Evolutionary conservation across 2,797 vertebrate genomes (phyloP).

Genomic region (Myotis planiceps): DNA sequence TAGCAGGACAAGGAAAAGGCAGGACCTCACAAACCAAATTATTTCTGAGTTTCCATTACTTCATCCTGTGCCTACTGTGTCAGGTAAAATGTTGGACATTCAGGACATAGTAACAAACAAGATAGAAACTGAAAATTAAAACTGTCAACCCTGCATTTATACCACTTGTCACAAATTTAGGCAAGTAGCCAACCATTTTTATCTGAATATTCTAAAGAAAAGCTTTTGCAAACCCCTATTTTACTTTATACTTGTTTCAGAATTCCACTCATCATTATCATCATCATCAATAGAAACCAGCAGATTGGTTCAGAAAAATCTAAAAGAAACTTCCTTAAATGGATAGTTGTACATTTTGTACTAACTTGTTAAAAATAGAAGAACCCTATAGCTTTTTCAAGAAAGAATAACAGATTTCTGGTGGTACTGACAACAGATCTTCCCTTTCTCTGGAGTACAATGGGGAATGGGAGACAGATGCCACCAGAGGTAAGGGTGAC

Average conservation of each 20-base stretch:
- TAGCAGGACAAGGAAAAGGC: background rate
- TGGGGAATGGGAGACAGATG: background rate
- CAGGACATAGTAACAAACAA: background rate
- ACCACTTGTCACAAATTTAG: background rate
- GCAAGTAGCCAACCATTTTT: background rate
- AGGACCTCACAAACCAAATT: background rate
- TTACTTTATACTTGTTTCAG: background rate
- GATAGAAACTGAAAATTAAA: background rate
- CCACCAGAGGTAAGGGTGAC: background rate
- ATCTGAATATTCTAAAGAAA: background rate
- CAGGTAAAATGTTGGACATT: background rate
- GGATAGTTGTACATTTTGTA: background rate
- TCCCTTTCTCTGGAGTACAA: background rate
- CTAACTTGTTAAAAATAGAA: background rate
- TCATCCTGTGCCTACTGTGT: background rate
- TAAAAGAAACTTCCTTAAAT: conserved; percentile 9
- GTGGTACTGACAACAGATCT: background rate
- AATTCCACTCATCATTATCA: background rate
- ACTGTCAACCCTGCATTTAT: background rate
- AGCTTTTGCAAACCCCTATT: background rate
- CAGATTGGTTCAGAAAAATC: background rate
- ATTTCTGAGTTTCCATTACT: background rate
- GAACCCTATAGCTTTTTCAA: background rate
- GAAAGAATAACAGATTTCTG: background rate
- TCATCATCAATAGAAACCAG: background rate